These are phyloP conservation scores for Artemia sinica DNA, from an alignment of 2,888 invertebrate genomes.

Conservation along the genomic window DNA sequence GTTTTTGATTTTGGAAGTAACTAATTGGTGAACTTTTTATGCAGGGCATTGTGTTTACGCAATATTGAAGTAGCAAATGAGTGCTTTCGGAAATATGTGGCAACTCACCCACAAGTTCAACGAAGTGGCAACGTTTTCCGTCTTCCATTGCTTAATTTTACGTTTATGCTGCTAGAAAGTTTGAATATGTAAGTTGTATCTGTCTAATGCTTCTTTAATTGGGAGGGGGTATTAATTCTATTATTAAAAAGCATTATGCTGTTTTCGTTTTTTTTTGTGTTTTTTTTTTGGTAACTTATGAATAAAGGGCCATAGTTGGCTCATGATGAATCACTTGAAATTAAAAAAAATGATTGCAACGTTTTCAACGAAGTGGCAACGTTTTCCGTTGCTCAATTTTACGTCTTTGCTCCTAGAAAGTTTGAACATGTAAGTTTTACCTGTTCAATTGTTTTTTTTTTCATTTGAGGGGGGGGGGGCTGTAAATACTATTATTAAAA, in stretches of 20 bases:
- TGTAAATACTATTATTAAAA: too few species aligned
- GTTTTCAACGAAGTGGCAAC: background rate
- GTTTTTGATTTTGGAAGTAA: too few species aligned
- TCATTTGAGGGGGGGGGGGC: too few species aligned
- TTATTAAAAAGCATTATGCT: too few species aligned
- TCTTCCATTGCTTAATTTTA: slow-evolving; percentile 72
- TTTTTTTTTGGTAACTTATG: too few species aligned
- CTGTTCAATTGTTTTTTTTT: too few species aligned
- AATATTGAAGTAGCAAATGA: background rate
- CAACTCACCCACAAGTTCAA: background rate
- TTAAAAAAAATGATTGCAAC: too few species aligned
- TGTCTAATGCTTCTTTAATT: too few species aligned
- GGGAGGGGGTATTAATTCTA: too few species aligned
- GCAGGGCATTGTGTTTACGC: background rate
- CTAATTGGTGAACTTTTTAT: background rate
- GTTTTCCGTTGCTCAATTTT: slow-evolving; percentile 68
- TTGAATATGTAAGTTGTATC: background rate
- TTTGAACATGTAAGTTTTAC: background rate
- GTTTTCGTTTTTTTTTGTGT: too few species aligned
- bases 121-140: slow-evolving; percentile 37
- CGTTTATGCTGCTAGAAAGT: slow-evolving; percentile 54
- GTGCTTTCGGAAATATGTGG: background rate
- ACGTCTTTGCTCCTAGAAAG: slow-evolving; percentile 55
- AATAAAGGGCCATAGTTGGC: too few species aligned
- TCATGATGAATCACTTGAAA: too few species aligned